Evolutionary conservation across 2,797 vertebrate species (phyloP).

Genomic region (Phaenicophaeus curvirostris): DNA sequence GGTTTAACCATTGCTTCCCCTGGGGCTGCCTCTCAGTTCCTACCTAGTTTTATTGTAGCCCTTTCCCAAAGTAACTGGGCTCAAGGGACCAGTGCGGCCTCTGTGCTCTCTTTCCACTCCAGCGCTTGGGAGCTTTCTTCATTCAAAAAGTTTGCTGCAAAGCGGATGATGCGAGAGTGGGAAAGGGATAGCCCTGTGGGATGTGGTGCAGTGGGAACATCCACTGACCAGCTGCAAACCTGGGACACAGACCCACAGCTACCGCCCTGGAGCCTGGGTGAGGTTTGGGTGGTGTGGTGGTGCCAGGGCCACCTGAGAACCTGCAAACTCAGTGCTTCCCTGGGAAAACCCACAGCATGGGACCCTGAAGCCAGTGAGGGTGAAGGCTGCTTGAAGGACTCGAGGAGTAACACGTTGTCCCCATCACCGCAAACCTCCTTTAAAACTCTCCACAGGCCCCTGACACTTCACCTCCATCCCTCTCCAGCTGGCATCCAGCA

Average conservation of each 20-base stretch:
- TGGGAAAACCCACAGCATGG: neutral
- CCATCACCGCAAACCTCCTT: neutral
- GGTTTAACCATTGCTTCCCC: constrained; percentile 10
- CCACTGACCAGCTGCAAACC: neutral
- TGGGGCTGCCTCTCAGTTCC: neutral
- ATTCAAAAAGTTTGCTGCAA: neutral
- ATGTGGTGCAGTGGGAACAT: rapidly evolving
- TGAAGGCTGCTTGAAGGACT: neutral
- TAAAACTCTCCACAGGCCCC: neutral
- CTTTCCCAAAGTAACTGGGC: constrained; percentile 36
- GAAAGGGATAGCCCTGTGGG: neutral
- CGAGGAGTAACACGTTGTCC: neutral
- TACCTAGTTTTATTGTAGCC: neutral
- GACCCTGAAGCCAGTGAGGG: neutral
- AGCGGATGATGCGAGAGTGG: rapidly evolving
- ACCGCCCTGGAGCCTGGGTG: neutral
- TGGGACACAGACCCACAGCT: rapidly evolving
- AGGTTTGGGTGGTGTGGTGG: neutral
- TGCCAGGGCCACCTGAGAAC: neutral
- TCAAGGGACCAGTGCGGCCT: neutral
- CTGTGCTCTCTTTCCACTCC: neutral
- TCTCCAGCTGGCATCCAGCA: neutral
- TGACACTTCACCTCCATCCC: constrained; percentile 32
- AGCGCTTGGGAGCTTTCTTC: neutral
- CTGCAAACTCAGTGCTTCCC: neutral